Percentiles rank a stretch among this genome's conserved stretches.
Conservation (phyloP, 2,797 vertebrate genomes). For the Typhlichthys subterraneus region DNA sequence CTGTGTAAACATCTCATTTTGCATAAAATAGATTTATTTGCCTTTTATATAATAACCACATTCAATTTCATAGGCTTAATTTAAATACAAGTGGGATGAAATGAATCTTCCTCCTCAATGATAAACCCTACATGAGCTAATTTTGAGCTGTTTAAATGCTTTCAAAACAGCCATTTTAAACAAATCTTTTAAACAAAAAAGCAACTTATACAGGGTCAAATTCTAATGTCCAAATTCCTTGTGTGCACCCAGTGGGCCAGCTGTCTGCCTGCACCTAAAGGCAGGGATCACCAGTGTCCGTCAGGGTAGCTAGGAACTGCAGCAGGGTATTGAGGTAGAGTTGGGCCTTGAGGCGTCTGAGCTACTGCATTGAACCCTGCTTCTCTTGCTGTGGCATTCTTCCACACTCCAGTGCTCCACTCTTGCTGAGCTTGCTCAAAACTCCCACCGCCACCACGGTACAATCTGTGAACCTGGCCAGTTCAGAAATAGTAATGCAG, state of each 20-base stretch:
- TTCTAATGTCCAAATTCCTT: constrained; percentile 11
- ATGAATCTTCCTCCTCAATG: constrained; percentile 23
- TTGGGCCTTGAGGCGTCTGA: constrained; percentile 76
- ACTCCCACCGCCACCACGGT: constrained; percentile 90
- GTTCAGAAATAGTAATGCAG: neutral
- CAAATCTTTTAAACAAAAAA: constrained; percentile 11
- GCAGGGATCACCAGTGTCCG: constrained; percentile 81
- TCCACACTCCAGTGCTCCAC: constrained; percentile 89
- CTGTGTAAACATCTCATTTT: constrained; percentile 4
- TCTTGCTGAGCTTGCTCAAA: constrained; percentile 90
- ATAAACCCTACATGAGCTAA: constrained; percentile 17
- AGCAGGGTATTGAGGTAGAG: constrained; percentile 89
- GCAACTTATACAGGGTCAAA: constrained; percentile 19
- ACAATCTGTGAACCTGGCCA: constrained; percentile 87
- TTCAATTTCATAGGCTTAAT: constrained; percentile 25
- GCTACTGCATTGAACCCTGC: constrained; percentile 84
- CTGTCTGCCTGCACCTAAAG: constrained; percentile 61
- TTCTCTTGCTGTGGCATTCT: constrained; percentile 82
- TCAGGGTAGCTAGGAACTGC: constrained; percentile 87
- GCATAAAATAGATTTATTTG: constrained; percentile 1
- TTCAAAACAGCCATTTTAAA: neutral
- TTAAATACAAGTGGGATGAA: constrained; percentile 62
- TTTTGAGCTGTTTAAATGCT: neutral
- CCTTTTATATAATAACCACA: constrained; percentile 4
- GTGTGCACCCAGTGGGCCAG: constrained; percentile 12